Percentiles rank a stretch among this genome's conserved stretches.
These are phyloP conservation scores for Caloenas nicobarica DNA, from an alignment of 2,113 vertebrate genomes.

Conservation along the genomic window DNA sequence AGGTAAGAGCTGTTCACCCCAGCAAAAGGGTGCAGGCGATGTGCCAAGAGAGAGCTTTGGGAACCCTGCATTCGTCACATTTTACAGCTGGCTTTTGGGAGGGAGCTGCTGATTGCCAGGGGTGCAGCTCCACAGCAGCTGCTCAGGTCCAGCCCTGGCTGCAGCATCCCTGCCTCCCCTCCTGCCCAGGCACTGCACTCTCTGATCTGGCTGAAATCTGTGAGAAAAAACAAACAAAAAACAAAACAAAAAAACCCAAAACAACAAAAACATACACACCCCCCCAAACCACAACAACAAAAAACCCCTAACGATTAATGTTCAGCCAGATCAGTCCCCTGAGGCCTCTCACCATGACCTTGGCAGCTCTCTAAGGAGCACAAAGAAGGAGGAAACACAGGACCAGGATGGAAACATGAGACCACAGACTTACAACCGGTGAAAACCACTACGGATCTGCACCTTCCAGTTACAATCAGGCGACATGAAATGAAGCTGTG, in stretches of 20 bases:
- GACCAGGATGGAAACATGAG: not conserved
- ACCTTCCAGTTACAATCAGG: not conserved
- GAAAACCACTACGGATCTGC: not conserved
- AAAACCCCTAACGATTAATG: too few species aligned
- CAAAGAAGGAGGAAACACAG: not conserved
- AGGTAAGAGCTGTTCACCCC: not conserved
- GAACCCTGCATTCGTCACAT: fast-evolving
- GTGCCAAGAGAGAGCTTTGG: not conserved
- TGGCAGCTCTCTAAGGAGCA: not conserved
- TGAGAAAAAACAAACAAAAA: not conserved
- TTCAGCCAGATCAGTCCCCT: not conserved
- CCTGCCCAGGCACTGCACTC: not conserved
- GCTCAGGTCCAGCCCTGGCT: not conserved
- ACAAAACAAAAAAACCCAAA: not conserved
- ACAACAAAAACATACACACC: too few species aligned
- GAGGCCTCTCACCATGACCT: not conserved
- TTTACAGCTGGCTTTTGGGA: not conserved
- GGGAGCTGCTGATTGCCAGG: not conserved
- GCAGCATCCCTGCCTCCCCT: not conserved
- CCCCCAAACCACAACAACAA: too few species aligned
- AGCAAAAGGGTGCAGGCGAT: not conserved
- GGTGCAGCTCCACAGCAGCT: not conserved
- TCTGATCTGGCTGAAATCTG: not conserved
- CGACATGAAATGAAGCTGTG: not conserved
- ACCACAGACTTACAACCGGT: not conserved